Evolutionary conservation across 2,797 vertebrate species (phyloP).

Genomic region (Scolopax rusticola): DNA sequence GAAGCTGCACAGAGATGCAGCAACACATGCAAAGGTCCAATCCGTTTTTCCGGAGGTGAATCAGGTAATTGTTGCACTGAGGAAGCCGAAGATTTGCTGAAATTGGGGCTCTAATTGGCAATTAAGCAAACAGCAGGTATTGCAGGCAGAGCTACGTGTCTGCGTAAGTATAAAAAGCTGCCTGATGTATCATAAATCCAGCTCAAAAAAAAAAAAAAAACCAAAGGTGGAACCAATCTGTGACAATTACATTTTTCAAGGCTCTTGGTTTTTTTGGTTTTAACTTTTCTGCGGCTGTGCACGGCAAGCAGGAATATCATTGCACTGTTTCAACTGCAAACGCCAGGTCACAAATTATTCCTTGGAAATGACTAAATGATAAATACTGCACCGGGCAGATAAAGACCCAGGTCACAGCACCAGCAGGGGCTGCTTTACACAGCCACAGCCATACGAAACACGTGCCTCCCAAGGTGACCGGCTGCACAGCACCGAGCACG

Average conservation of each 20-base stretch:
- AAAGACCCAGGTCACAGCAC: background rate
- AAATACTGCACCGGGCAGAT: background rate
- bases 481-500: background rate
- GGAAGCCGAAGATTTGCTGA: conserved; percentile 11
- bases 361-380: background rate
- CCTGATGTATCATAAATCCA: background rate
- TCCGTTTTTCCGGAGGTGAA: background rate
- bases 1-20: background rate
- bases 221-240: background rate
- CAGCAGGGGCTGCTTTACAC: background rate
- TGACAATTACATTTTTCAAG: background rate
- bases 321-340: background rate
- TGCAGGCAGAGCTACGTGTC: background rate
- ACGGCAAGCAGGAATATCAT: background rate
- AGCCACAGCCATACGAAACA: background rate
- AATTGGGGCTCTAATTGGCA: conserved; percentile 38
- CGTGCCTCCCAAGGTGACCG: background rate
- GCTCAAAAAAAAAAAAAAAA: background rate
- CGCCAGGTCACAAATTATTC: background rate
- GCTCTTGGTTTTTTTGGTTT: background rate
- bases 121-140: conserved; percentile 31
- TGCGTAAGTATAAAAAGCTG: background rate
- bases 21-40: background rate
- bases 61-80: background rate
- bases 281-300: background rate